Evolutionary conservation across 1,140 invertebrate genomes (phyloP).

Genomic region (Protaetia brevitarsis): DNA sequence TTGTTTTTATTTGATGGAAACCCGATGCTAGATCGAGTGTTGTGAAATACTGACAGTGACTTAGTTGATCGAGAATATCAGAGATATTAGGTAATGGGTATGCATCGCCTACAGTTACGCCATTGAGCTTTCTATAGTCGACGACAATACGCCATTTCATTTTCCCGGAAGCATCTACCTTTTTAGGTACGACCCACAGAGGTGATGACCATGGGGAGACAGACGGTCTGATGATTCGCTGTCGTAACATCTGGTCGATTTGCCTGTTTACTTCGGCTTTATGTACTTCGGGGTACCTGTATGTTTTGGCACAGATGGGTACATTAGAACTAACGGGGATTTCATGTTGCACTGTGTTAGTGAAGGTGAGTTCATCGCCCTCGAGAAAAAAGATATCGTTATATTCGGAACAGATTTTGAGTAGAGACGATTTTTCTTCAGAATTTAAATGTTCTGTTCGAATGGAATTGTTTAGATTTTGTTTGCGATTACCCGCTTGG

Average conservation of each 20-base stretch:
- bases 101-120: slow-evolving; percentile 31
- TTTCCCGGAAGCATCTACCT: slow-evolving; percentile 38
- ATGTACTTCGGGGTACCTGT: slow-evolving; percentile 21
- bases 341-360: slow-evolving; percentile 6
- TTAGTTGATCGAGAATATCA: slow-evolving; percentile 37
- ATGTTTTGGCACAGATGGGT: neutral
- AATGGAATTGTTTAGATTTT: neutral
- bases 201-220: slow-evolving; percentile 28
- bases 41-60: slow-evolving; percentile 33
- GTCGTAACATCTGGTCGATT: slow-evolving; percentile 24
- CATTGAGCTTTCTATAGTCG: slow-evolving; percentile 36
- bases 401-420: neutral
- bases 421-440: slow-evolving; percentile 18
- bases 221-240: slow-evolving; percentile 20
- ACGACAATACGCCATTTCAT: slow-evolving; percentile 42
- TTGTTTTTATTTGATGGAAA: slow-evolving; percentile 33
- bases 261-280: slow-evolving; percentile 16
- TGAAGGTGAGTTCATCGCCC: slow-evolving; percentile 9
- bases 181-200: slow-evolving; percentile 41
- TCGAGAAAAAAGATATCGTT: slow-evolving; percentile 6
- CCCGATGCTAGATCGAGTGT: slow-evolving; percentile 31
- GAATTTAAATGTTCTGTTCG: slow-evolving; percentile 12
- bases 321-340: neutral
- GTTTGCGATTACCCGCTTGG: neutral
- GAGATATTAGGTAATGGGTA: slow-evolving; percentile 38